Conservation (phyloP, 1,140 invertebrate genomes). For the Drosophila gunungcola region DNA sequence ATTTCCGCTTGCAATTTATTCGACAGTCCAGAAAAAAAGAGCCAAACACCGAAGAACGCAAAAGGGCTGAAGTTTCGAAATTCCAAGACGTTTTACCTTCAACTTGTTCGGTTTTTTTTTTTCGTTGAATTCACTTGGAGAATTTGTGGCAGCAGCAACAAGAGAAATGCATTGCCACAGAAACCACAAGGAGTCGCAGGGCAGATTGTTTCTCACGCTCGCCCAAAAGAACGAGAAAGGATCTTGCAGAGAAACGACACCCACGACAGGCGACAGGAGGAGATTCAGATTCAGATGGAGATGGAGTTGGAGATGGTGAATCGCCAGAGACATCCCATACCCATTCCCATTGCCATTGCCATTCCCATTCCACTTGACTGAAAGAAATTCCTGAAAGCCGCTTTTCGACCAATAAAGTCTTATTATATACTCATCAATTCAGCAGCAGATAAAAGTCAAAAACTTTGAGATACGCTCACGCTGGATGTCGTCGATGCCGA, state of each 20-base stretch:
- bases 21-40: constrained; percentile 25
- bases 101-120: not conserved
- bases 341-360: constrained; percentile 13
- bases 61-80: constrained; percentile 66
- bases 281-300: not conserved
- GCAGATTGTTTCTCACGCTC: constrained; percentile 42
- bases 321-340: not conserved
- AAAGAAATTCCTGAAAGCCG: constrained; percentile 64
- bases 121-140: constrained; percentile 57
- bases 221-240: constrained; percentile 21
- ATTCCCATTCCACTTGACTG: constrained; percentile 37
- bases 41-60: constrained; percentile 28
- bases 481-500: constrained; percentile 55
- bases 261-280: constrained; percentile 43
- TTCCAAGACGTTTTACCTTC: constrained; percentile 63
- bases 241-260: constrained; percentile 21
- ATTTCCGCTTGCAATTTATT: constrained; percentile 80
- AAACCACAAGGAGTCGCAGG: constrained; percentile 30
- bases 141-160: constrained; percentile 66
- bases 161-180: constrained; percentile 72
- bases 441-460: constrained; percentile 83
- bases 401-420: constrained; percentile 82
- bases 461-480: constrained; percentile 78
- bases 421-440: constrained; percentile 84
- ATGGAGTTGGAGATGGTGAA: constrained; percentile 3